phyloP scores from a whole-genome alignment of 92 coral and sea anemone genomes.

The Blastomussa wellsi region DNA sequence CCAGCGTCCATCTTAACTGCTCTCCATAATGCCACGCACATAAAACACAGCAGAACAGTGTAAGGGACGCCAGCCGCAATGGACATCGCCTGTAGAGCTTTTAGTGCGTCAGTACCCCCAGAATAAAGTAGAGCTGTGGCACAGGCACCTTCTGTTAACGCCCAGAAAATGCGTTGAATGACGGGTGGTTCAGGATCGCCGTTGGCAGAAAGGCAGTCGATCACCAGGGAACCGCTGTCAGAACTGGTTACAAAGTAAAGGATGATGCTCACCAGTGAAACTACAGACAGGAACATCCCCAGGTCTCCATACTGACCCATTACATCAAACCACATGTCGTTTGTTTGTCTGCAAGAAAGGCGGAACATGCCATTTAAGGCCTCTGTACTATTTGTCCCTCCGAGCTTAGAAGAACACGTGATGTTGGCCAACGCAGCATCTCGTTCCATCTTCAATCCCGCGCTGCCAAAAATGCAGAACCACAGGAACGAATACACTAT shows the following conservation, averaged over 20 bases:
- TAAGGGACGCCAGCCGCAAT: conserved; percentile 63
- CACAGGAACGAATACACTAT: conserved; percentile 78
- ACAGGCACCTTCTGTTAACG: conserved; percentile 83
- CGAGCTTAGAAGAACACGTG: conserved; percentile 70
- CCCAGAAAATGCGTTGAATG: conserved; percentile 91
- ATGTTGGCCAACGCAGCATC: conserved; percentile 68
- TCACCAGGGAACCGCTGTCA: conserved; percentile 92
- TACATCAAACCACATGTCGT: conserved; percentile 87
- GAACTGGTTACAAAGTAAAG: conserved; percentile 96
- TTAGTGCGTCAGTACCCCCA: conserved; percentile 57
- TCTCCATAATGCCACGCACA: conserved; percentile 77
- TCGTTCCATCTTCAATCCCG: conserved; percentile 86
- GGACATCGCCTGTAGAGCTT: conserved; percentile 62
- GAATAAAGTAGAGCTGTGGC: conserved; percentile 68
- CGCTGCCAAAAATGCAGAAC: conserved; percentile 87
- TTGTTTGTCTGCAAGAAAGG: conserved; percentile 71
- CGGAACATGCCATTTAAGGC: conserved; percentile 72
- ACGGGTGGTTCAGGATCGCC: conserved; percentile 93
- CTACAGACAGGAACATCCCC: conserved; percentile 65
- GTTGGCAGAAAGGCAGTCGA: conserved; percentile 89
- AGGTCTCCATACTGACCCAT: conserved; percentile 72
- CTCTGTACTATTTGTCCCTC: conserved; percentile 59
- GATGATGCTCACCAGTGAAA: conserved; percentile 75
- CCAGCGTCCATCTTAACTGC: conserved; percentile 68
- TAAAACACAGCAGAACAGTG: conserved; percentile 62